A percentile compares a stretch with the other conserved stretches of the same genome.
phyloP scores from a whole-genome alignment of 2,797 vertebrate species.

The Anguilla pacifica region DNA sequence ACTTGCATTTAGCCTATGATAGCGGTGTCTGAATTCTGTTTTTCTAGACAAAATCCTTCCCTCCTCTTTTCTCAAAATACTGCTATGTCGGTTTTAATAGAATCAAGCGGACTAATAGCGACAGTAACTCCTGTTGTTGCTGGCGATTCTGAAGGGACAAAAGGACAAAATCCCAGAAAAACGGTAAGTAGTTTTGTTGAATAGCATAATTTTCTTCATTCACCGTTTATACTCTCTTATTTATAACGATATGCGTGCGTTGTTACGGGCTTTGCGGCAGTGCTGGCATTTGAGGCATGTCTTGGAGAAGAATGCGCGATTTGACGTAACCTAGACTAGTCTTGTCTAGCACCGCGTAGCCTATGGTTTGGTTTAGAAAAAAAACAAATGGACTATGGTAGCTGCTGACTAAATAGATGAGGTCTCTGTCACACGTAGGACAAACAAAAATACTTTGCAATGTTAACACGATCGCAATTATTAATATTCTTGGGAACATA shows the following conservation, averaged over 20 bases:
- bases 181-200: constrained; percentile 21
- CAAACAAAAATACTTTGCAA: neutral
- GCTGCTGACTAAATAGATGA: neutral
- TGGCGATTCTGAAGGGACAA: constrained; percentile 11
- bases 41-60: constrained; percentile 23
- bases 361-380: constrained; percentile 4
- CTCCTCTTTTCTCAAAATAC: neutral
- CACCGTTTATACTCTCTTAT: neutral
- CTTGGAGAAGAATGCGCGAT: constrained; percentile 3
- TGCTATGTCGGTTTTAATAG: constrained; percentile 12
- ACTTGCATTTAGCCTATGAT: constrained; percentile 8
- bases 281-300: constrained; percentile 19
- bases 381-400: constrained; percentile 8
- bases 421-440: neutral
- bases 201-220: neutral
- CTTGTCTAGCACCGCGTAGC: neutral
- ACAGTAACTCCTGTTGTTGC: constrained; percentile 8
- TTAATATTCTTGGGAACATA: neutral
- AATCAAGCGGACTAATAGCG: constrained; percentile 4
- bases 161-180: constrained; percentile 14
- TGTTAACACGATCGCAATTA: neutral
- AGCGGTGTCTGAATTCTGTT: constrained; percentile 13
- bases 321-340: neutral
- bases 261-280: constrained; percentile 22
- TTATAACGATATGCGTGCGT: neutral